These are phyloP conservation scores for Troides helena DNA, from an alignment of 2,888 invertebrate species.

Conservation along the genomic window DNA sequence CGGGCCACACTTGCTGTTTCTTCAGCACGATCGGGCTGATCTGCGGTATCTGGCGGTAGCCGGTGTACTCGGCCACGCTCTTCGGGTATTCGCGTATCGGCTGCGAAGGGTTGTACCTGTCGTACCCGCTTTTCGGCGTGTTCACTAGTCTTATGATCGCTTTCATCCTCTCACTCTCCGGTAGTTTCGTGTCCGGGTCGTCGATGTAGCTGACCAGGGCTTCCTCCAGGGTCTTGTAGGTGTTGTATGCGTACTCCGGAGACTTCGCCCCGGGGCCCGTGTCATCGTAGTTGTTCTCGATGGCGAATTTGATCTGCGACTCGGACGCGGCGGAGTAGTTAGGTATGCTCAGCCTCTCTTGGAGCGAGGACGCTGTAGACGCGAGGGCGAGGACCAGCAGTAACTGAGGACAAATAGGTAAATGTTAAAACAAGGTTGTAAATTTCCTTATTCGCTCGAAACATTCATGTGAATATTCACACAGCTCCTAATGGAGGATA, in stretches of 20 bases:
- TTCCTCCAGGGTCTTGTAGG: constrained; percentile 60
- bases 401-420: constrained; percentile 40
- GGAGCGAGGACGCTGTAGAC: constrained; percentile 29
- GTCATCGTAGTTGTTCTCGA: constrained; percentile 70
- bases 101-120: constrained; percentile 14
- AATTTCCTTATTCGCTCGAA: too few relatives aligned
- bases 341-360: constrained; percentile 7
- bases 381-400: constrained; percentile 43
- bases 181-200: constrained; percentile 67
- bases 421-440: not conserved
- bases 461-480: too few relatives aligned
- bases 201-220: constrained; percentile 60
- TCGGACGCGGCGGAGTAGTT: constrained; percentile 57
- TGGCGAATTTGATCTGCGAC: constrained; percentile 65
- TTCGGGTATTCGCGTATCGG: constrained; percentile 41
- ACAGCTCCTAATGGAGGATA: too few relatives aligned
- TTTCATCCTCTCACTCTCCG: constrained; percentile 53
- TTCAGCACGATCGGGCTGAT: constrained; percentile 20
- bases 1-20: constrained; percentile 14
- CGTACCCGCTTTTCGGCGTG: constrained; percentile 22
- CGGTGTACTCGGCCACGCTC: constrained; percentile 47
- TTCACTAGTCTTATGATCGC: constrained; percentile 46
- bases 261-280: constrained; percentile 69
- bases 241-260: constrained; percentile 59
- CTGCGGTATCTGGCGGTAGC: constrained; percentile 34